Conservation (phyloP, 2,797 vertebrate genomes). For the Sylvia borin region DNA sequence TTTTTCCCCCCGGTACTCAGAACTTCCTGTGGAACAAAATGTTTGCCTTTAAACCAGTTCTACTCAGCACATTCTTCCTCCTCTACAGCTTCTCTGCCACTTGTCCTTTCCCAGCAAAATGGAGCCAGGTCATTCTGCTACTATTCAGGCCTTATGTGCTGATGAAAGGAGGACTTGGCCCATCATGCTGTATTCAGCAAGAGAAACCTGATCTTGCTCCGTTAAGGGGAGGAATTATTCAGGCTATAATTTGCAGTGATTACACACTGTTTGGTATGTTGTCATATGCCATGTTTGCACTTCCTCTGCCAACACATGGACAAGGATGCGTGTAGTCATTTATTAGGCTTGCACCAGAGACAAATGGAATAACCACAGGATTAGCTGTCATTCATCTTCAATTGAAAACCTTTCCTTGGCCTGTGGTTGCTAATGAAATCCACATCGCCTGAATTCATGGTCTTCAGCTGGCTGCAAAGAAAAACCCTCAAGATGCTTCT, state of each 20-base stretch:
- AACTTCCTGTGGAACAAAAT: conserved; percentile 14
- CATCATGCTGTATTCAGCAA: background rate
- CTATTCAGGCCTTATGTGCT: background rate
- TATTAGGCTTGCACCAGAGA: conserved; percentile 33
- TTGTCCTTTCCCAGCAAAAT: background rate
- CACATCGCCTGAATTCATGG: conserved; percentile 36
- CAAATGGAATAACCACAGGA: conserved; percentile 39
- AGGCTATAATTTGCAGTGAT: conserved; percentile 52
- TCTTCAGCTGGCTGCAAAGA: conserved; percentile 50
- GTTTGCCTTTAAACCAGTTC: background rate
- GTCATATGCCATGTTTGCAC: conserved; percentile 62
- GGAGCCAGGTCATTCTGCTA: background rate
- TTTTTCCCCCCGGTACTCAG: rapidly evolving
- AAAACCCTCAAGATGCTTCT: conserved; percentile 67
- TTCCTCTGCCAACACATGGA: conserved; percentile 58
- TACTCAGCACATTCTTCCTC: conserved; percentile 13
- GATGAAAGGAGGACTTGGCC: background rate
- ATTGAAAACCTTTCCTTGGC: conserved; percentile 19
- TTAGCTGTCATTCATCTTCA: conserved; percentile 46
- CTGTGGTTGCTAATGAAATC: conserved; percentile 69
- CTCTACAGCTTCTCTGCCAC: background rate
- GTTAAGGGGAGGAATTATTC: conserved; percentile 40
- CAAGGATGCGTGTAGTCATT: conserved; percentile 28
- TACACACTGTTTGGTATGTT: conserved; percentile 48
- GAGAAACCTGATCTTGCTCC: background rate